phyloP scores from a whole-genome alignment of 2,797 vertebrate genomes.

The Chelonia mydas region DNA sequence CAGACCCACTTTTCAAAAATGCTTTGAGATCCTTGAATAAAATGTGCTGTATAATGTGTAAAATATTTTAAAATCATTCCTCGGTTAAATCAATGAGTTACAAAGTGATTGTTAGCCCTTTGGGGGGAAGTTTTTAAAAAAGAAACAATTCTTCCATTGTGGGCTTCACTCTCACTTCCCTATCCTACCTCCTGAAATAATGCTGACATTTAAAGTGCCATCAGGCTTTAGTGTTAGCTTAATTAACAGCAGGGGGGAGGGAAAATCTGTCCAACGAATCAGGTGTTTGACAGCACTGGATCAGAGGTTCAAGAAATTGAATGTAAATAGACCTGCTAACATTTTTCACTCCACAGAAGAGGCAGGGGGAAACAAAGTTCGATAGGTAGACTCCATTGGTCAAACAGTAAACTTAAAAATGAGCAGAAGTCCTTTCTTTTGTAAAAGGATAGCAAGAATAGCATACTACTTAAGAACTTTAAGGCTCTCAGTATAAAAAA shows the following conservation, averaged over 20 bases:
- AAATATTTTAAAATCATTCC: background rate
- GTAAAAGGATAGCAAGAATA: background rate
- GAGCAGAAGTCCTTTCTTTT: background rate
- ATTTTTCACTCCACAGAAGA: background rate
- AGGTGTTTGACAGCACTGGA: background rate
- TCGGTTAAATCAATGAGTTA: background rate
- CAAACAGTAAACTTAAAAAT: background rate
- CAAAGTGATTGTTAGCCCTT: background rate
- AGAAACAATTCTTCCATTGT: background rate
- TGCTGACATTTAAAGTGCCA: background rate
- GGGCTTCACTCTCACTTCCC: background rate
- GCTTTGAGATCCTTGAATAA: background rate
- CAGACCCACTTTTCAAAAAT: background rate
- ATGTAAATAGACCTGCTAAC: background rate
- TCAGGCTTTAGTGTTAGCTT: background rate
- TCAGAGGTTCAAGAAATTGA: background rate
- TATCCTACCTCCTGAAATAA: background rate
- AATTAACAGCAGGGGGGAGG: background rate
- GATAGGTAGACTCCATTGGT: background rate
- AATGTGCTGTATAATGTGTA: background rate
- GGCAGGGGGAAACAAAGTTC: rapidly evolving
- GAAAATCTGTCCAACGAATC: background rate
- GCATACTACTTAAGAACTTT: background rate
- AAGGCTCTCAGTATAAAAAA: background rate
- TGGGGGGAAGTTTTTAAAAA: background rate